These are phyloP conservation scores for Trichacis sp. DNA, from an alignment of 2,888 invertebrate genomes.

Conservation along the genomic window DNA sequence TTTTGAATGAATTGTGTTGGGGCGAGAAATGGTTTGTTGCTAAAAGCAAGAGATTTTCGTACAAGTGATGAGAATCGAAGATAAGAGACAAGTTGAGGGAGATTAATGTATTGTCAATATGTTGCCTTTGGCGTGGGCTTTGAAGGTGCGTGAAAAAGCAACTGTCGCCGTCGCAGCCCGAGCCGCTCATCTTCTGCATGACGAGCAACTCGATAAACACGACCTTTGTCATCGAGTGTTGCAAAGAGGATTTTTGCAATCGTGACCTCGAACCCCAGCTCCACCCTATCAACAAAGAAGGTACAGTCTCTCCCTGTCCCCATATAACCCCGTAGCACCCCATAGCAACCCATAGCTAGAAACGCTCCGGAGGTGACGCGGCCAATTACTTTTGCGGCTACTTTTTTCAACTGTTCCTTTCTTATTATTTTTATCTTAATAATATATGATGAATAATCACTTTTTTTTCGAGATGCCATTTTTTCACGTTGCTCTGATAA, in stretches of 20 bases:
- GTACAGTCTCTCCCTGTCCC: slow-evolving; percentile 70
- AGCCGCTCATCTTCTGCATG: slow-evolving; percentile 86
- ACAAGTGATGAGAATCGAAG: too few species aligned
- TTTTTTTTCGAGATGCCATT: too few species aligned
- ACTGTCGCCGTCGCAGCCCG: slow-evolving; percentile 79
- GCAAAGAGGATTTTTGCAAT: slow-evolving; percentile 85
- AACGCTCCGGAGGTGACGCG: not conserved
- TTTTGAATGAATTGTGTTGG: too few species aligned
- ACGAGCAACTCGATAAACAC: slow-evolving; percentile 81
- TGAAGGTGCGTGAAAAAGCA: slow-evolving; percentile 83
- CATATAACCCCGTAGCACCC: slow-evolving; percentile 32
- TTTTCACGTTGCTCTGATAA: not conserved
- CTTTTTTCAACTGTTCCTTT: slow-evolving; percentile 10
- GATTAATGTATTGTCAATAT: slow-evolving; percentile 34
- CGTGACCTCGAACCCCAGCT: slow-evolving; percentile 77
- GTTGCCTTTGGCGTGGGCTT: slow-evolving; percentile 70
- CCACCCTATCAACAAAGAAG: slow-evolving; percentile 75
- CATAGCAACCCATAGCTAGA: not conserved
- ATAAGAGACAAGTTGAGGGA: too few species aligned
- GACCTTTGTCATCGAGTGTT: slow-evolving; percentile 85
- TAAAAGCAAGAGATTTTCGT: too few species aligned
- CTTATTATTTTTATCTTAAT: slow-evolving; percentile 6
- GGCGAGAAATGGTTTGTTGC: too few species aligned
- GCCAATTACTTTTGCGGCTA: slow-evolving; percentile 44
- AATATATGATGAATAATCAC: too few species aligned